Evolutionary conservation across 2,888 invertebrate genomes (phyloP), one percentile per base, ranked within the genome.

Genomic region (Standfussiana lucernea): DNA sequence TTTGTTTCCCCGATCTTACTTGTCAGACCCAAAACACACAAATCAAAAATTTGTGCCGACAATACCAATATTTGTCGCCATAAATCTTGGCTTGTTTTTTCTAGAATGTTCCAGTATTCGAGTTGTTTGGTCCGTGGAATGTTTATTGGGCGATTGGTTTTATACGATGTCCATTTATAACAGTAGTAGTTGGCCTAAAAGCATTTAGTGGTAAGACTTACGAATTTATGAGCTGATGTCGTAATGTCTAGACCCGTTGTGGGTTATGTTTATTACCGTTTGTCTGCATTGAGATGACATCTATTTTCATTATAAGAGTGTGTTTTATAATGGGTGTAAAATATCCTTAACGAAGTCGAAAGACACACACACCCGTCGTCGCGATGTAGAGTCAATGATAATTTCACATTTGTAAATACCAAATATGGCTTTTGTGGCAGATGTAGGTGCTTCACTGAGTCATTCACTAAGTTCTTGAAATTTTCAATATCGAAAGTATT

Each of bases 41-140:
- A 89, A 89, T 89, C 88, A 89, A 88, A 89, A 84, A 83, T 79
- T 85, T 79, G 72, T 81, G 75, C 74, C 84, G 79, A 81, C 88
- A 85, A 81, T 77, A 81, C 89, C 84, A 89, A 89, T 89, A 89
- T 89, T 89, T 89, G 89, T 89, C 89, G 85, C 83, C 68, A 87
- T 89, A 89, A 89, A 89, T 89, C 85, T 79, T 77, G 62, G 80
- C 67, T 75, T 83, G 86, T 86, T 88, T 88, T 88, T 88, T 72
- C 74, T 80, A 78, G 75, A 77, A 67, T 56, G 72, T 68, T 77
- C 75, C 73, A 79, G 74, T 68, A 74, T 68, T 80, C 77, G 78
- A 79, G 80, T 81, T 87, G 82, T 87, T 84, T 83, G 79, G 83
- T 56, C 75, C 72, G 47, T 21, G 59, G 59, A 64, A 86, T 85